Base-by-base conservation (phyloP, 2,113 vertebrate genomes). In the Notothenia coriiceps region DNA sequence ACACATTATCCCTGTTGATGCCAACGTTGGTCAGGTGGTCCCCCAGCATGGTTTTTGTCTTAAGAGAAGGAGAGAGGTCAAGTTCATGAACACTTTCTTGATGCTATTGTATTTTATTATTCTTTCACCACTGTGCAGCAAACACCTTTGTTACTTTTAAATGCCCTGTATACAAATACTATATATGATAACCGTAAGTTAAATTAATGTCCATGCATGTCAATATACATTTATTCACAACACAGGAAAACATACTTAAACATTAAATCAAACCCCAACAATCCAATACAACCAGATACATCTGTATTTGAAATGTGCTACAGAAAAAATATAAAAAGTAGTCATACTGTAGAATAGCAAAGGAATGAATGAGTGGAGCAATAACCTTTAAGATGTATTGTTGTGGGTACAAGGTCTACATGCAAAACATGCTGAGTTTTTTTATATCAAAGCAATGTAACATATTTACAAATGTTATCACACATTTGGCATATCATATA, bases 1-100 rank as follows among this genome's bases (percentile, higher is more conserved):
- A 99, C 59, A 99, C 98, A 12, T 98, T 99, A 92, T 99, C 98
- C 83, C 97, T 94, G 93, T 99, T 99, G 89, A 99, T 95, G 80
- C 97, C 98, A 83, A 99, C 96, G 7, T 98, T 98, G 89, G 97
- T 95, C 86, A 99, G 93, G 86, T 98, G 98, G 80, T 99, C 98
- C 50, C 98, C 98, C 70, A 99, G 96, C 94, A 97, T 96, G 74
- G 98, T 99, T 95, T 98, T 98, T 61, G 97, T 96, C 98, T 96
- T 95, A 83, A 62, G 87, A 93, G 55, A 71, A 62, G 17, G 5
- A 78, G 46, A 79, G 43, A 33, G 6, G 43, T 35, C 20, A n/a
- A 1, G 6, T 44, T 70, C 0, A 13, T 50, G 4, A 73, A 63
- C 29, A 43, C 7, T 18, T 78, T 18, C 17, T 71, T 22, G 13